phyloP scores from a whole-genome alignment of 2,113 vertebrate genomes.

The Psittacula cyanocephala region DNA sequence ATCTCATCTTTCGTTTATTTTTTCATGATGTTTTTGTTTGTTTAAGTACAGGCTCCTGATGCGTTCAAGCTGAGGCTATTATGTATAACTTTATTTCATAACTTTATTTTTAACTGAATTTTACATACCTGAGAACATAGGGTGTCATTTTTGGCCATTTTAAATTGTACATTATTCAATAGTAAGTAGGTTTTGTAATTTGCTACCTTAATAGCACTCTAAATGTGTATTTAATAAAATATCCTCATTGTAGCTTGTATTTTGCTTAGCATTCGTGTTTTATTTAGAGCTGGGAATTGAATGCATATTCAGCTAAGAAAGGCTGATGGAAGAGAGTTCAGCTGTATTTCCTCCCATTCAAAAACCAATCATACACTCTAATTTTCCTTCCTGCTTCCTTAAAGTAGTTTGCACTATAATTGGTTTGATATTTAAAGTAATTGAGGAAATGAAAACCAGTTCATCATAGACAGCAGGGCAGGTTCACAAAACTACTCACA shows the following conservation, averaged over 20 bases:
- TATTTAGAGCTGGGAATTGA: neutral
- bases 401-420: neutral
- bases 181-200: neutral
- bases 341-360: neutral
- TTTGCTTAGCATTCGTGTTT: neutral
- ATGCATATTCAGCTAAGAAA: neutral
- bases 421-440: neutral
- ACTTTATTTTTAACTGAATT: neutral
- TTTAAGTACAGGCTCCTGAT: neutral
- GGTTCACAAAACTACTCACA: neutral
- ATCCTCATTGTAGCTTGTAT: neutral
- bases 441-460: neutral
- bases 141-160: neutral
- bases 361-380: neutral
- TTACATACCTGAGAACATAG: neutral
- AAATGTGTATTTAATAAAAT: neutral
- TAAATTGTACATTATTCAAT: neutral
- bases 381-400: neutral
- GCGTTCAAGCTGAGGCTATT: neutral
- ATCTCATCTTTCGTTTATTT: neutral
- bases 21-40: neutral
- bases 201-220: neutral
- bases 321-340: neutral
- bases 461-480: neutral
- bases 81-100: neutral